Evolutionary conservation across 1,140 invertebrate genomes (phyloP).

Genomic region (Caenorhabditis tropicalis): DNA sequence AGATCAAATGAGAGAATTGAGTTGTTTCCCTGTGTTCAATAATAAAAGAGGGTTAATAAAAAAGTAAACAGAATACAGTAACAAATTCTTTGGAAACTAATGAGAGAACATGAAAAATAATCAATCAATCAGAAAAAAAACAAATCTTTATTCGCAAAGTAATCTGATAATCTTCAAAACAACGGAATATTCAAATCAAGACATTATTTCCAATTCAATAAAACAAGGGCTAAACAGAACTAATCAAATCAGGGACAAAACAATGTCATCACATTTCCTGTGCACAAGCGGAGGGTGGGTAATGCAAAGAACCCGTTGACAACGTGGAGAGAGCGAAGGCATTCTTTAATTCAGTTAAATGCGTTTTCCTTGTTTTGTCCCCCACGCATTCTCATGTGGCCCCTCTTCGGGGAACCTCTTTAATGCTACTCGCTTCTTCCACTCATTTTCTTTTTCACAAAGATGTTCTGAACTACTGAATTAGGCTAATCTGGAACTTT

Average conservation of each 20-base stretch:
- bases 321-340: not conserved
- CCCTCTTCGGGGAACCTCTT: not conserved
- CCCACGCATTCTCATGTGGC: constrained; percentile 6
- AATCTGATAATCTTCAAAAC: too few relatives aligned
- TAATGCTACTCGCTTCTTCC: too few relatives aligned
- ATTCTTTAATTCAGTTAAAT: constrained; percentile 28
- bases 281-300: not conserved
- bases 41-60: too few relatives aligned
- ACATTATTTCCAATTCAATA: not conserved
- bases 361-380: constrained; percentile 19
- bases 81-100: too few relatives aligned
- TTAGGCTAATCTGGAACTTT: not conserved
- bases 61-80: too few relatives aligned
- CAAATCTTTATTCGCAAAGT: too few relatives aligned
- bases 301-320: not conserved
- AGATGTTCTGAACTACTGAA: too few relatives aligned
- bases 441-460: not conserved
- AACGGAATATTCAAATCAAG: too few relatives aligned
- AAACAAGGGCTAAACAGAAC: not conserved
- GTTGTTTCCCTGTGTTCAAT: too few relatives aligned
- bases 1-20: too few relatives aligned
- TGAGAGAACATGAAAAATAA: too few relatives aligned
- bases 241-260: not conserved
- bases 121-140: too few relatives aligned
- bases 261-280: not conserved